Evolutionary conservation across 2,888 invertebrate genomes (phyloP).

Genomic region (Bruchidius siliquastri): DNA sequence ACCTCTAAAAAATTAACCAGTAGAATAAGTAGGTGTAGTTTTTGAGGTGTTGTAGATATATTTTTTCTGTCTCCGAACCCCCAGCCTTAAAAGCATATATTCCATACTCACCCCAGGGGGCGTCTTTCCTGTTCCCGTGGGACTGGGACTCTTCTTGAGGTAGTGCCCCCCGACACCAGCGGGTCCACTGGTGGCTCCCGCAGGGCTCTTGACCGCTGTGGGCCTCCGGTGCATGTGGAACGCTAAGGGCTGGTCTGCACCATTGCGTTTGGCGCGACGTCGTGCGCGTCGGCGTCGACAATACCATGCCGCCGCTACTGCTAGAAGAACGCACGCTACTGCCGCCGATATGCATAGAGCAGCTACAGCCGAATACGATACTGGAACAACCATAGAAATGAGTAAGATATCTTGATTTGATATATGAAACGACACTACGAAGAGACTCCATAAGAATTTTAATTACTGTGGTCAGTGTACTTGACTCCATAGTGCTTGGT

Average conservation of each 20-base stretch:
- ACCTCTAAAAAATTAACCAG: no score
- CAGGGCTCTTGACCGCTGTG: constrained; percentile 81
- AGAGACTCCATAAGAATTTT: no score
- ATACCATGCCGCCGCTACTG: constrained; percentile 60
- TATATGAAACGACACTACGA: no score
- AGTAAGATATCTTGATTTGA: no score
- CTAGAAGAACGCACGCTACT: constrained; percentile 57
- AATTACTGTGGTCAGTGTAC: no score
- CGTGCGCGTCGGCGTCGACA: constrained; percentile 57
- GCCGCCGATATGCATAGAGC: constrained; percentile 52
- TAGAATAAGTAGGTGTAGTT: not conserved
- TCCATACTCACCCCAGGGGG: constrained; percentile 49
- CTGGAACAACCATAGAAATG: constrained; percentile 29
- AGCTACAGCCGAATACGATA: constrained; percentile 50
- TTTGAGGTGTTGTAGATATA: no score
- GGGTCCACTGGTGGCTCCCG: constrained; percentile 51
- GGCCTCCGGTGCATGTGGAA: constrained; percentile 71
- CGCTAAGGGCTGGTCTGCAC: constrained; percentile 59
- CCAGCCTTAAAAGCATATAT: no score
- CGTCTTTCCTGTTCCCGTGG: constrained; percentile 63
- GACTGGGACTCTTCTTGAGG: constrained; percentile 89
- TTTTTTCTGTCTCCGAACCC: no score
- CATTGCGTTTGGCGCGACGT: constrained; percentile 46
- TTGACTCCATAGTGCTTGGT: no score
- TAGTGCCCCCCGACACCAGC: constrained; percentile 59